These are phyloP conservation scores for Pipistrellus pygmaeus DNA, from an alignment of 2,797 vertebrate genomes.

Conservation along the genomic window DNA sequence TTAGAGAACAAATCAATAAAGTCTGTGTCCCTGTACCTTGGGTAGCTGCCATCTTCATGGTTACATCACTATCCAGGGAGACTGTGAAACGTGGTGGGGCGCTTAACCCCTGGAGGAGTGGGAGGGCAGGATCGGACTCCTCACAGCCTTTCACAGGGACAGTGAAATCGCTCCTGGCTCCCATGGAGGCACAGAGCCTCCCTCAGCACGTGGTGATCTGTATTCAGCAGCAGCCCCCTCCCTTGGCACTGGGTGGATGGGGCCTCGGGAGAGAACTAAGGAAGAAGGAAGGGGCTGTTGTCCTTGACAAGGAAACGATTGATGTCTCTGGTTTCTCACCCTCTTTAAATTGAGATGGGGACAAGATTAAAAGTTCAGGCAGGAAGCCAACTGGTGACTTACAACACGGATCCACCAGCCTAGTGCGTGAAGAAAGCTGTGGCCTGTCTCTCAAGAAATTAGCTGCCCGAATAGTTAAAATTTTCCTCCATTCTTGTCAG, in stretches of 20 bases:
- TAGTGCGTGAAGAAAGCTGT: conserved; percentile 71
- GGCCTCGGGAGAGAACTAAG: conserved; percentile 74
- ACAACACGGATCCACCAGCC: conserved; percentile 77
- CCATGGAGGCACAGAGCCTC: conserved; percentile 18
- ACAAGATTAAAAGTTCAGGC: conserved; percentile 85
- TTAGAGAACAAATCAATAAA: conserved; percentile 84
- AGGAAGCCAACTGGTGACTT: conserved; percentile 84
- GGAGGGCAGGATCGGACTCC: conserved; percentile 29
- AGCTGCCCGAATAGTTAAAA: conserved; percentile 68
- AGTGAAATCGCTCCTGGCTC: conserved; percentile 59
- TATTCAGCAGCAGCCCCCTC: conserved; percentile 61
- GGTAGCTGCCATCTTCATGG: conserved; percentile 77
- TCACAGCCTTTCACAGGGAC: conserved; percentile 63
- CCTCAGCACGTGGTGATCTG: neutral
- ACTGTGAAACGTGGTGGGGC: neutral
- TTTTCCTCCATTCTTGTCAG: conserved; percentile 53
- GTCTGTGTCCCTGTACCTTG: conserved; percentile 82
- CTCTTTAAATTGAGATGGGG: conserved; percentile 82
- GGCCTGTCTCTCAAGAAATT: conserved; percentile 78
- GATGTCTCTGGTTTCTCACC: conserved; percentile 83
- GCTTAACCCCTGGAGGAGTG: conserved; percentile 48
- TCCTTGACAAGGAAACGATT: conserved; percentile 83
- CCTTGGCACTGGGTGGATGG: conserved; percentile 69
- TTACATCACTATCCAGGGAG: conserved; percentile 60
- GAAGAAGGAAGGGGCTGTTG: conserved; percentile 80